Conservation (phyloP, 1,140 invertebrate genomes). For the Drosophila busckii region DNA sequence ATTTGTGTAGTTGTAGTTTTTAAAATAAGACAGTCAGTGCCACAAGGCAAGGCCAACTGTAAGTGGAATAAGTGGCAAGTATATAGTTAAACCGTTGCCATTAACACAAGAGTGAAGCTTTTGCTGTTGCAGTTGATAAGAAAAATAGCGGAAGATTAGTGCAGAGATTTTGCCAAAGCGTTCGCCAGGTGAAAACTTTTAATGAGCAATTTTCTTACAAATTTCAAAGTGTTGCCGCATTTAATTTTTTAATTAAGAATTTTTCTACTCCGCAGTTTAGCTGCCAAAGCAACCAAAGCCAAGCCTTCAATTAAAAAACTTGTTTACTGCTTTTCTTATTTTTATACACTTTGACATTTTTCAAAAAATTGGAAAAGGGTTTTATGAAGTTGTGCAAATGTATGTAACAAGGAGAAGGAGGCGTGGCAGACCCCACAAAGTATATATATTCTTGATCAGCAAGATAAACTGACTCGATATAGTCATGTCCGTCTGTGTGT, state of each 20-base stretch:
- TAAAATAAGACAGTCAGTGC: background rate
- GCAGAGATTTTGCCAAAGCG: conserved; percentile 70
- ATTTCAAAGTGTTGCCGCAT: conserved; percentile 67
- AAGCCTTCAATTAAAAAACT: conserved; percentile 34
- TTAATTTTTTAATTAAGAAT: conserved; percentile 74
- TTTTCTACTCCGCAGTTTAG: conserved; percentile 6
- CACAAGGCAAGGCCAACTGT: too few species aligned
- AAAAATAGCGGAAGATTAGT: conserved; percentile 72
- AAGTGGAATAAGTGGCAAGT: too few species aligned
- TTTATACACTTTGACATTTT: too few species aligned
- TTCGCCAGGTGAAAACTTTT: conserved; percentile 73
- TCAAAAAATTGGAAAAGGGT: too few species aligned
- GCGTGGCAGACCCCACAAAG: too few species aligned
- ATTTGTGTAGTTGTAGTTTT: background rate
- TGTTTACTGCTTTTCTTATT: too few species aligned
- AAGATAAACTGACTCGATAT: too few species aligned
- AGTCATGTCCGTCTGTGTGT: too few species aligned
- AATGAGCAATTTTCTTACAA: conserved; percentile 75
- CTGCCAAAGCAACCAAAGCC: conserved; percentile 10
- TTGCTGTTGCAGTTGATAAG: conserved; percentile 56
- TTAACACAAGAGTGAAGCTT: conserved; percentile 21
- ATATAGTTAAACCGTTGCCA: conserved; percentile 40
- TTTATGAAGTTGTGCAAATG: too few species aligned
- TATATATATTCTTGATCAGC: too few species aligned
- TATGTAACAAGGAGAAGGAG: too few species aligned